phyloP scores from a whole-genome alignment of 64 coral and sea anemone species.

The Dendrophyllia cribrosa region DNA sequence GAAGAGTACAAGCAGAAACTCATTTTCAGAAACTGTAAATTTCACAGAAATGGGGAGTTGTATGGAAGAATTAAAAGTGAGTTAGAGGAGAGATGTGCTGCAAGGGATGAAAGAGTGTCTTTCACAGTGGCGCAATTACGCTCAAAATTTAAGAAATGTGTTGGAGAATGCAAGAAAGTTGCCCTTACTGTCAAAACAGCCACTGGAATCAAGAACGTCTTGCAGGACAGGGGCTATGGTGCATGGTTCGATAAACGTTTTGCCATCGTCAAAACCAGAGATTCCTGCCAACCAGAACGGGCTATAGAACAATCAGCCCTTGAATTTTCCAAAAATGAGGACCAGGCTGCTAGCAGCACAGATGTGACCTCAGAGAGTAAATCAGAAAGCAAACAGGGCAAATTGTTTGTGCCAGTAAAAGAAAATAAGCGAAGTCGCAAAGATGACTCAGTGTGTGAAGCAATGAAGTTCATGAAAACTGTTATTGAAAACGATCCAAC shows the following conservation, averaged over 20 bases:
- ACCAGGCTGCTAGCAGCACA: not conserved
- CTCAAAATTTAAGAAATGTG: not conserved
- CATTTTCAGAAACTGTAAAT: constrained; percentile 32
- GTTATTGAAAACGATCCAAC: constrained; percentile 1
- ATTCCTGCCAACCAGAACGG: not conserved
- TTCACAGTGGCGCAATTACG: not conserved
- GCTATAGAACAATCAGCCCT: not conserved
- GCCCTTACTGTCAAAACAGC: not conserved
- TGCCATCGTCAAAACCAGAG: not conserved
- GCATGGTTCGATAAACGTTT: not conserved
- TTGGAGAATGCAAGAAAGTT: not conserved
- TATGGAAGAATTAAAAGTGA: constrained; percentile 15
- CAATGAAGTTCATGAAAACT: constrained; percentile 8
- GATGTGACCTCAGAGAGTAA: not conserved
- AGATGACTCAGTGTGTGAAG: constrained; percentile 4
- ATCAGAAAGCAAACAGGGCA: not conserved
- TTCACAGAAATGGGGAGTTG: constrained; percentile 35
- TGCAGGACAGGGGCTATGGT: not conserved
- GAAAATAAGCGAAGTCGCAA: not conserved
- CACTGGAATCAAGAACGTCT: not conserved
- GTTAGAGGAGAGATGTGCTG: not conserved
- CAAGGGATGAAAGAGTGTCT: not conserved
- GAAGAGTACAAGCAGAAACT: constrained; percentile 21
- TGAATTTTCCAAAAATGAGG: not conserved
- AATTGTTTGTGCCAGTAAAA: constrained; percentile 10